phyloP scores from a whole-genome alignment of 2,888 invertebrate genomes.

The Pseudococcus jackbeardsleyi region DNA sequence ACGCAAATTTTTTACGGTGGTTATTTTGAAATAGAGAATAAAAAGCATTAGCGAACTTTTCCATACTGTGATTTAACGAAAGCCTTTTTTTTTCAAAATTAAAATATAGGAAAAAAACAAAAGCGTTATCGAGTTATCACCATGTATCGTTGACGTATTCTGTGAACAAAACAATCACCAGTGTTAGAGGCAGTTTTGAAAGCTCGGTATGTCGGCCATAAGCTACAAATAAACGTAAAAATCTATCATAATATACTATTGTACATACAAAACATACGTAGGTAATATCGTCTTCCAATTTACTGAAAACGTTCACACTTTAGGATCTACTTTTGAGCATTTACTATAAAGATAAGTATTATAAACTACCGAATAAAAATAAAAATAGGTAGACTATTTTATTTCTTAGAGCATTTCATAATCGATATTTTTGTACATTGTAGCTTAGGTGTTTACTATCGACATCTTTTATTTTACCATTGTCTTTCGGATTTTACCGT shows the following conservation, averaged over 20 bases:
- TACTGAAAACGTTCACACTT: conserved; percentile 14
- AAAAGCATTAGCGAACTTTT: neutral
- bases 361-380: conserved; percentile 45
- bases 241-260: conserved; percentile 42
- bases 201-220: neutral
- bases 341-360: conserved; percentile 36
- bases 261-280: conserved; percentile 37
- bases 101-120: neutral
- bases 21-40: neutral
- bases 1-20: neutral
- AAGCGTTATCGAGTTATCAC: conserved; percentile 46
- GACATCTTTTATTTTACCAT: conserved; percentile 48
- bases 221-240: conserved; percentile 39
- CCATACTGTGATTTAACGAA: neutral
- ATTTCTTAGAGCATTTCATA: conserved; percentile 39
- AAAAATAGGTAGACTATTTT: conserved; percentile 38
- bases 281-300: neutral
- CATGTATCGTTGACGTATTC: neutral
- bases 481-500: conserved; percentile 13
- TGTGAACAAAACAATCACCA: conserved; percentile 38
- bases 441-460: conserved; percentile 39
- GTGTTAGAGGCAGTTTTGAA: conserved; percentile 36
- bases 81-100: neutral
- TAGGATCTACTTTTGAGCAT: conserved; percentile 52
- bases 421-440: conserved; percentile 50